Evolutionary conservation across 37 sponge, comb jelly and placozoan species (phyloP).

Genomic region (Bolinopsis microptera): DNA sequence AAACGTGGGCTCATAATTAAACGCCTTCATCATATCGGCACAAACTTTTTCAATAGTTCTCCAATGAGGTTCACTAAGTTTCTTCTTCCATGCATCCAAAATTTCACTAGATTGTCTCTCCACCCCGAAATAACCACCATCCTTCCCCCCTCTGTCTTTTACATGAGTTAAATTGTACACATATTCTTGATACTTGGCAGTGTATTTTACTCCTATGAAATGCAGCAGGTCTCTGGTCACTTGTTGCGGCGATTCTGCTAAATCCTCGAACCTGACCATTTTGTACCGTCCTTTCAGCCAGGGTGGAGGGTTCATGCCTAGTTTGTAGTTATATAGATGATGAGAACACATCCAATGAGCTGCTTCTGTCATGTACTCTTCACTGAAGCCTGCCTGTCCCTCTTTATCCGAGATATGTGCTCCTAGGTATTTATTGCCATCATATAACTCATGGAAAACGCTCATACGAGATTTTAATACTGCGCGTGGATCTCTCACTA

Average conservation of each 20-base stretch:
- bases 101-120: neutral
- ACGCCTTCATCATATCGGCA: neutral
- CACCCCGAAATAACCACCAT: neutral
- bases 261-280: constrained; percentile 54
- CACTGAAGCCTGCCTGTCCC: neutral
- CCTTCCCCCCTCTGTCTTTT: neutral
- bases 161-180: constrained; percentile 17
- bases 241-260: neutral
- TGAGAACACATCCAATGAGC: neutral
- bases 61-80: neutral
- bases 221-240: neutral
- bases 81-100: neutral
- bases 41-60: constrained; percentile 32
- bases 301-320: neutral
- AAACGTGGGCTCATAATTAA: neutral
- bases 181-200: neutral
- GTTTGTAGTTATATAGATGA: constrained; percentile 44
- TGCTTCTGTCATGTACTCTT: neutral
- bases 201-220: neutral
- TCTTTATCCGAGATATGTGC: neutral
- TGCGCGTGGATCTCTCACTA: constrained; percentile 30
- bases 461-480: constrained; percentile 1
- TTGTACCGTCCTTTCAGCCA: constrained; percentile 47
- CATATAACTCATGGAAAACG: constrained; percentile 40
- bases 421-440: constrained; percentile 26